Evolutionary conservation across 1,140 invertebrate species (phyloP).

Genomic region (Aphelenchoides besseyi): DNA sequence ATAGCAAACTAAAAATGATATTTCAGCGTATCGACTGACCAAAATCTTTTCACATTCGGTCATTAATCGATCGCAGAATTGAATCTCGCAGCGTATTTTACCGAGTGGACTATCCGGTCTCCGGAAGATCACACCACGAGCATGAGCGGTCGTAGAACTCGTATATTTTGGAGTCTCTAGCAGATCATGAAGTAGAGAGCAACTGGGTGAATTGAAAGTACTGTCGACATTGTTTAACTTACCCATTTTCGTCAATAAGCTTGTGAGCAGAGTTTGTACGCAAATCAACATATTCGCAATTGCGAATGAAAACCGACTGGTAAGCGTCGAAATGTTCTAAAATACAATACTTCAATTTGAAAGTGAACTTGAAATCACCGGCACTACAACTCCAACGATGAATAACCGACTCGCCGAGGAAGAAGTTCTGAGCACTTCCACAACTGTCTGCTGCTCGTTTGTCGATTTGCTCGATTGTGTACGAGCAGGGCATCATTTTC

Average conservation of each 20-base stretch:
- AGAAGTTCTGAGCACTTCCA: conserved; percentile 17
- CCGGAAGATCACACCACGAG: conserved; percentile 29
- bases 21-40: conserved; percentile 30
- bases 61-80: conserved; percentile 42
- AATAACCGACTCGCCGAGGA: conserved; percentile 32
- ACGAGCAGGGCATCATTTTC: conserved; percentile 34
- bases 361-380: conserved; percentile 28
- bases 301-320: conserved; percentile 42
- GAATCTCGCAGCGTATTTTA: conserved; percentile 30
- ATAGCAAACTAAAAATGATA: background rate
- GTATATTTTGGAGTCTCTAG: conserved; percentile 35
- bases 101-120: conserved; percentile 29
- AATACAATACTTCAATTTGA: conserved; percentile 22
- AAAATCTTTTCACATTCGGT: conserved; percentile 47
- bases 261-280: conserved; percentile 23
- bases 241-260: conserved; percentile 49
- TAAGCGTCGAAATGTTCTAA: conserved; percentile 42
- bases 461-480: conserved; percentile 24
- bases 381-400: conserved; percentile 44
- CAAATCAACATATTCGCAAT: conserved; percentile 32
- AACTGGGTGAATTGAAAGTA: conserved; percentile 25
- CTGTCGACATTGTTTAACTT: conserved; percentile 10
- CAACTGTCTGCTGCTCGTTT: background rate
- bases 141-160: conserved; percentile 25
- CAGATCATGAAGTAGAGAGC: conserved; percentile 31